Evolutionary conservation across 2,888 invertebrate genomes (phyloP).

Genomic region (Nemotelus pantherinus): DNA sequence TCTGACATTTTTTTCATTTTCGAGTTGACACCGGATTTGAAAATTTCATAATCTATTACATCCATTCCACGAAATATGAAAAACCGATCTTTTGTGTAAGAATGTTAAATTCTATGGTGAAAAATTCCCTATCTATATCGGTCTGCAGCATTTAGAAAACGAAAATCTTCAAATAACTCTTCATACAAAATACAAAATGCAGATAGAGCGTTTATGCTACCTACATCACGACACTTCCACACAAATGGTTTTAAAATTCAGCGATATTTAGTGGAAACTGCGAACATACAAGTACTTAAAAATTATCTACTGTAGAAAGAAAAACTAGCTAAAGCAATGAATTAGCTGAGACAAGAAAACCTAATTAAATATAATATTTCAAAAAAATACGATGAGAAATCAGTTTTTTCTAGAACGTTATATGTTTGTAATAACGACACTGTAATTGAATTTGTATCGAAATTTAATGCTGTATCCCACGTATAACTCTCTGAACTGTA

Average conservation of each 20-base stretch:
- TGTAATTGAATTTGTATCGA: not conserved
- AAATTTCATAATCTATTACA: no score
- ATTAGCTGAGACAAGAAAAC: not conserved
- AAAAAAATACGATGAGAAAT: not conserved
- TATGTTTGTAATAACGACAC: not conserved
- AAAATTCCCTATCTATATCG: no score
- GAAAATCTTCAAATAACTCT: no score
- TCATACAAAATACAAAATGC: no score
- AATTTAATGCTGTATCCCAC: not conserved
- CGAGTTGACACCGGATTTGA: no score
- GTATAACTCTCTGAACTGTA: not conserved
- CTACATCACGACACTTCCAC: not conserved
- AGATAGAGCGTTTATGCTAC: no score
- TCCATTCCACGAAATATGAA: no score
- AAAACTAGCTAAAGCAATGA: constrained; percentile 36
- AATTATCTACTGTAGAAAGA: constrained; percentile 7
- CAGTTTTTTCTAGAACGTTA: constrained; percentile 21
- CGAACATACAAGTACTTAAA: constrained; percentile 28
- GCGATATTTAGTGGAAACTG: constrained; percentile 9
- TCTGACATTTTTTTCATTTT: no score
- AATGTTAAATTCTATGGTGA: no score
- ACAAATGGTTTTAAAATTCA: constrained; percentile 25
- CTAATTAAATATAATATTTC: no score
- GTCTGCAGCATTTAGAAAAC: no score
- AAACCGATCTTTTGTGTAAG: no score